Base-by-base conservation (phyloP, 2,797 vertebrate genomes). In the Numenius phaeopus region DNA sequence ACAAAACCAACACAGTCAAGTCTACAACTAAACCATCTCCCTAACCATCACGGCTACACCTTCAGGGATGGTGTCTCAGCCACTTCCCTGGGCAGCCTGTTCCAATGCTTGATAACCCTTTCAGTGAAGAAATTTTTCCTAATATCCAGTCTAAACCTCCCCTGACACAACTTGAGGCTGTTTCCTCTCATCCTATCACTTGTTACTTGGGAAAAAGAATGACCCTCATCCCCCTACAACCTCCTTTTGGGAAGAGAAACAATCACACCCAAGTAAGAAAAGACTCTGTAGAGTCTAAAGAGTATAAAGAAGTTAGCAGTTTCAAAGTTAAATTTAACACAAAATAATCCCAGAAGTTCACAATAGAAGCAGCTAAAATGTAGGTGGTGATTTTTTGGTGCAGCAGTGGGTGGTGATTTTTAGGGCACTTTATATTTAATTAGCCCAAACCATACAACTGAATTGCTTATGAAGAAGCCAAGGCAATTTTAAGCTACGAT, bases 251-350 rank as follows among this genome's bases (percentile, higher is more conserved):
- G 42, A 95, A 83, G n/a, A 50, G 19, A 77, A 92, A 76, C 44
- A 57, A n/a, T 57, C 61, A 40, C 14, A 62, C 57, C 15, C 62
- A 89, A 85, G 59, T 30, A 64, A 78, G 59, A 82, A 87, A 90
- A 54, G 39, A 40, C 21, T 84, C n/a, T 70, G 59, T 37, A 91
- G 37, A 71, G 23, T 24, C 13, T 49, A 49, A 87, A 90, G 18
- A 58, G 3, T 49, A 84, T 52, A 64, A 83, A 87, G 44, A 76
- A 78, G 40, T 46, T 49, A 65, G n/a, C 11, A 76, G 66, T 87
- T 95, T 79, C n/a, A 86, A 94, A 96, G 86, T 90, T 80, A 93
- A 80, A 87, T 93, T 95, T 89, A 92, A 89, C 64, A 82, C 34
- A 62, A 78, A 91, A 57, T 95, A 9, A 65, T 93, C 44, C 47